Evolutionary conservation across 1,140 invertebrate species (phyloP).

Genomic region (Caenorhabditis remanei): DNA sequence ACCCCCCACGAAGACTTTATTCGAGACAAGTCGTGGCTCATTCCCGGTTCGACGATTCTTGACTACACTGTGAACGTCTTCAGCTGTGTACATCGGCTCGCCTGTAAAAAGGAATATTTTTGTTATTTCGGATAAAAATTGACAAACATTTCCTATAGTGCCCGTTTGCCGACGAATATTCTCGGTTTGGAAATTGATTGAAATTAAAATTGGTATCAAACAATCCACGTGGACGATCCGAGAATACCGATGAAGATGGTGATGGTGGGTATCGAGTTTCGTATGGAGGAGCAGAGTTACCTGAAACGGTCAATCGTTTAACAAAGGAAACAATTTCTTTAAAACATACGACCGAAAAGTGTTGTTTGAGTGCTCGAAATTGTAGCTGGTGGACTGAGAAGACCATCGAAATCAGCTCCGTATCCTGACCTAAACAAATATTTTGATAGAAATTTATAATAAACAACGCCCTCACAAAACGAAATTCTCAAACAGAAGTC

Average conservation of each 20-base stretch:
- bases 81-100: slow-evolving; percentile 16
- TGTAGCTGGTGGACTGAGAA: not conserved
- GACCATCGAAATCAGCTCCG: not conserved
- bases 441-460: too few species aligned
- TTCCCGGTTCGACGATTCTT: not conserved
- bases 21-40: not conserved
- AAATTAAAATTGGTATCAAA: not conserved
- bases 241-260: not conserved
- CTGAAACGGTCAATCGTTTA: not conserved
- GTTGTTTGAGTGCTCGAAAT: not conserved
- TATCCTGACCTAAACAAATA: too few species aligned
- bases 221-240: not conserved
- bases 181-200: not conserved
- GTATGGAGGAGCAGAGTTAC: not conserved
- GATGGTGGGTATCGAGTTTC: not conserved
- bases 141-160: not conserved
- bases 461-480: too few species aligned
- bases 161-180: not conserved
- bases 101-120: not conserved
- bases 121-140: not conserved
- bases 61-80: slow-evolving; percentile 31
- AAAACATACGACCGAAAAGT: not conserved
- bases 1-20: slow-evolving; percentile 26
- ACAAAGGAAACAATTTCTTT: not conserved
- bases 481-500: too few species aligned